These are phyloP conservation scores for Globicephala melas DNA, from an alignment of 2,113 vertebrate species.

Conservation along the genomic window DNA sequence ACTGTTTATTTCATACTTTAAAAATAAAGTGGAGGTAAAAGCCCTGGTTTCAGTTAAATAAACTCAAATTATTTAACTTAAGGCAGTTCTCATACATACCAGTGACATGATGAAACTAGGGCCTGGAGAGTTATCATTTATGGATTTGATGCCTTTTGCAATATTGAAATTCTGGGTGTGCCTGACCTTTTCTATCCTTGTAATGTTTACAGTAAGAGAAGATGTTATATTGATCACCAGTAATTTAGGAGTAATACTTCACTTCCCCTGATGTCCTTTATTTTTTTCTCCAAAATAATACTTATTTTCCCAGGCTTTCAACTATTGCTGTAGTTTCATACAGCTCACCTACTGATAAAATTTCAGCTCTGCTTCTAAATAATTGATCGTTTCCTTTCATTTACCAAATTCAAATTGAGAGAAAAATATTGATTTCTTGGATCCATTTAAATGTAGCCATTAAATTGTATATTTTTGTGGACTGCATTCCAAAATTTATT, in stretches of 20 bases:
- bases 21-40: background rate
- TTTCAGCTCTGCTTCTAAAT: background rate
- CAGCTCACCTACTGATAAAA: background rate
- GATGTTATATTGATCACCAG: background rate
- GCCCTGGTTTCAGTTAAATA: background rate
- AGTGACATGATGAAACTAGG: background rate
- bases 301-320: background rate
- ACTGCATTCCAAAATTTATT: background rate
- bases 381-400: background rate
- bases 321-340: background rate
- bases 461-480: background rate
- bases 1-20: background rate
- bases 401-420: constrained; percentile 21
- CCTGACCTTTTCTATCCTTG: background rate
- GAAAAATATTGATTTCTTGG: background rate
- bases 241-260: background rate
- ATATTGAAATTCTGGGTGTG: constrained; percentile 26
- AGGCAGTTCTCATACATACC: background rate
- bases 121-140: background rate
- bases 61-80: background rate
- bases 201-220: background rate
- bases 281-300: background rate
- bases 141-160: background rate
- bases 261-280: background rate
- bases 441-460: background rate